These are phyloP conservation scores for Callithrix jacchus DNA, from an alignment of 2,113 vertebrate genomes.

Conservation along the genomic window DNA sequence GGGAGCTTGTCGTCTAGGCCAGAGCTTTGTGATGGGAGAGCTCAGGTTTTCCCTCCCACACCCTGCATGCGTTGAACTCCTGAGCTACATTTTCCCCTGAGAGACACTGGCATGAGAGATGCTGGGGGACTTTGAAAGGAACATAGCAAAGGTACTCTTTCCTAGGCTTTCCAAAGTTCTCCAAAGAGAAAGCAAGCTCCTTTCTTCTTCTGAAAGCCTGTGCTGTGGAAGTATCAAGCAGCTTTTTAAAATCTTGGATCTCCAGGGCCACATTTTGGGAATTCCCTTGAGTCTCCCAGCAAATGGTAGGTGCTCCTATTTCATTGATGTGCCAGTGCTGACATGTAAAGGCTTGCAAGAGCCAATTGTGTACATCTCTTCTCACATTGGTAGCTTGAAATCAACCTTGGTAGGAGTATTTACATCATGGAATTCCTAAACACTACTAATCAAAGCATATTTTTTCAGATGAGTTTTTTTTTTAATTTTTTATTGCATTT, in stretches of 20 bases:
- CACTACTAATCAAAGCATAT: not conserved
- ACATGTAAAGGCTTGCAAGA: not conserved
- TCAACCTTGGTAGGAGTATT: not conserved
- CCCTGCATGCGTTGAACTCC: not conserved
- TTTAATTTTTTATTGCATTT: no score
- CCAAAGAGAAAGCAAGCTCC: not conserved
- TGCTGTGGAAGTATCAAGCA: not conserved
- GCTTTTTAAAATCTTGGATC: not conserved
- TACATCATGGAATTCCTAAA: not conserved
- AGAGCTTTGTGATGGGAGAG: not conserved
- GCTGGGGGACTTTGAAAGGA: not conserved
- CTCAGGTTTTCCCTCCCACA: not conserved
- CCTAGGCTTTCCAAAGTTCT: not conserved
- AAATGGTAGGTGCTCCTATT: not conserved
- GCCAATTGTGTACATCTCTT: not conserved
- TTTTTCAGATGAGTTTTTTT: no score
- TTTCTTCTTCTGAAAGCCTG: slow-evolving; percentile 35
- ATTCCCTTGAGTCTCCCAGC: not conserved
- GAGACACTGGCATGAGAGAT: not conserved
- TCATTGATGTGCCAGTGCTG: not conserved
- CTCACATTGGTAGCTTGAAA: not conserved
- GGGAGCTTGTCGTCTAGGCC: not conserved
- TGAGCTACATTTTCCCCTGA: slow-evolving; percentile 40
- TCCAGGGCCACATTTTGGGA: not conserved
- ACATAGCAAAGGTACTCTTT: not conserved